Evolutionary conservation across 2,888 invertebrate species (phyloP), one percentile per base, ranked within the genome.

Genomic region (Eilema depressum): DNA sequence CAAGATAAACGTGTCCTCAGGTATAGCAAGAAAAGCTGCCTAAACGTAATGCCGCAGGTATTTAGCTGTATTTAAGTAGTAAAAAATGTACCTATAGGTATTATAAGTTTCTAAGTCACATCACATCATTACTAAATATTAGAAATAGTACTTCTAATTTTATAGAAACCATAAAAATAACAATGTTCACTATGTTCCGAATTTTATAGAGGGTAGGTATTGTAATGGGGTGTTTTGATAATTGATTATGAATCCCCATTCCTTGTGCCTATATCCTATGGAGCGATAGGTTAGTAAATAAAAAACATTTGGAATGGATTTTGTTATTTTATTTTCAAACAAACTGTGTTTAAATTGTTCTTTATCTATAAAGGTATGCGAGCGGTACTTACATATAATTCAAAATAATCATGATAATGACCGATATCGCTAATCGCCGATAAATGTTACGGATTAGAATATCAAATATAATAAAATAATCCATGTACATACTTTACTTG

Each of bases 391-490:
- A n/a, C 7, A 53, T 53, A n/a, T 2, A 41, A 20, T 47, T 47
- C 47, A 20, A 1, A 17, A 20, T 20, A 47, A 47, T 4, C 20
- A 3, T 47, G 17, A 47, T 47, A 47, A 7, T 47, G 47, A 53
- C 53, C n/a, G 53, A n/a, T 47, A 47, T 47, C 20, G 47, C 47
- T 53, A 53, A 53, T 53, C 53, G 53, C 53, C n/a, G n/a, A 53
- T 53, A 0, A n/a, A 53, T 53, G 53, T 53, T 53, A n/a, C 10
- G 10, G 53, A n/a, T 47, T 53, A n/a, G 17, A 8, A 53, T 53
- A n/a, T 10, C 47, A 41, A 41, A 41, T 17, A 1, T n/a, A n/a
- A 53, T 53, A 4, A n/a, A n/a, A 53, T 53, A 53, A 53, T 53
- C n/a, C n/a, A 17, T 41, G 3, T 37, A n/a, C n/a, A n/a, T n/a